Evolutionary conservation across 64 coral and sea anemone genomes (phyloP), one percentile per base, ranked within the genome.

Genomic region (Stichodactyla mertensii): DNA sequence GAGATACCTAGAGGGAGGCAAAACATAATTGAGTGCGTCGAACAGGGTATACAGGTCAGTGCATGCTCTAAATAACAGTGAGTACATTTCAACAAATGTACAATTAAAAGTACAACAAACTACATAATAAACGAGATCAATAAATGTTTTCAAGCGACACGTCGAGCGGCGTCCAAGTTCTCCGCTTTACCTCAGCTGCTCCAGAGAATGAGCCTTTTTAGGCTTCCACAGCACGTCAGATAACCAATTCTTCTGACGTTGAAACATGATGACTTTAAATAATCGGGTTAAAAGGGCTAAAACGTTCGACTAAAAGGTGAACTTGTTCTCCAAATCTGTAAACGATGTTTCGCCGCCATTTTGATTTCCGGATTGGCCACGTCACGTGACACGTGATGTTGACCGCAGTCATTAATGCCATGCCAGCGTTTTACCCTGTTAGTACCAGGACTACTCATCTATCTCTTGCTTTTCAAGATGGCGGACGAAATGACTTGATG

Each of bases 171-270:
- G 66, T 18, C 3, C 14, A 74, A 74, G 27, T 13, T 13, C 10
- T 11, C 11, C 22, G 69, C 24, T 23, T 78, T 86, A 99, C 97
- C 97, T 90, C 52, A 99, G 71, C 55, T 99, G 97, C 83, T 99
- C 97, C 19, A 99, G 82, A 10, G 97, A 99, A 86, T 99, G 97
- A 77, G 97, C 90, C 26, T 99, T 99, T 69, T 99, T 99, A 61
- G 97, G 97, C 55, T 95, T 99, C 97, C 97, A 99, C 36, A 99
- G 88, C 16, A 99, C 93, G 60, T 99, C 97, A 88, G 87, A 94
- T 77, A 94, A 92, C 97, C 97, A 99, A 74, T 99, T 99, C 83
- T 92, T 95, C 93, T 99, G 97, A 64, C 97, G 90, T 82, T 99
- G 97, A 78, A 99, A 99, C 97, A 99, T 99, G 85, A 83, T 89